These are phyloP conservation scores for Litoditis marina DNA, from an alignment of 2,888 invertebrate genomes.

Conservation along the genomic window DNA sequence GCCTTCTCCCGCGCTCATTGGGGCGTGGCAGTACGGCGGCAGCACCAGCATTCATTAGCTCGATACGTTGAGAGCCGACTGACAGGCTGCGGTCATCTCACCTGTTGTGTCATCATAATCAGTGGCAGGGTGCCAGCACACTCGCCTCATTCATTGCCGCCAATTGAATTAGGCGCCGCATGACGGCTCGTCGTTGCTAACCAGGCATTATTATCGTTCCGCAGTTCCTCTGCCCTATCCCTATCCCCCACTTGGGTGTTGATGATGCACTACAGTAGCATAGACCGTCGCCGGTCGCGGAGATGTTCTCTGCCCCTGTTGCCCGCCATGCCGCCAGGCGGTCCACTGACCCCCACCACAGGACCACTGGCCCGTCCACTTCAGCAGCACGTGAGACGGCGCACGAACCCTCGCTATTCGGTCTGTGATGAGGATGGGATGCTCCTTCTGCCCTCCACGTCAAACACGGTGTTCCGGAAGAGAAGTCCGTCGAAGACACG, in stretches of 20 bases:
- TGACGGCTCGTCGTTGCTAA: constrained; percentile 1
- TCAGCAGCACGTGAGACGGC: constrained; percentile 15
- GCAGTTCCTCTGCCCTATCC: neutral
- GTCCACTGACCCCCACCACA: constrained; percentile 5
- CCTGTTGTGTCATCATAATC: too few species aligned
- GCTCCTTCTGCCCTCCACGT: neutral
- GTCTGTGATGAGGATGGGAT: constrained; percentile 10
- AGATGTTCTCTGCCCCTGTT: constrained; percentile 28
- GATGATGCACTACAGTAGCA: neutral
- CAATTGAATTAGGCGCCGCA: too few species aligned
- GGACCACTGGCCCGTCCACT: constrained; percentile 20
- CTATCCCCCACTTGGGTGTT: neutral
- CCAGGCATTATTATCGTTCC: neutral
- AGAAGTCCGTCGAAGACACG: constrained; percentile 12
- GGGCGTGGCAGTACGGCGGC: constrained; percentile 6
- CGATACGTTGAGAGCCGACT: neutral
- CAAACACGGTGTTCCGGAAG: neutral
- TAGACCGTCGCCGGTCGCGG: constrained; percentile 19
- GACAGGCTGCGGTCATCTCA: neutral
- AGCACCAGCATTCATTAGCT: constrained; percentile 4
- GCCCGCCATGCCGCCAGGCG: constrained; percentile 13
- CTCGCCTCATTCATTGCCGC: neutral
- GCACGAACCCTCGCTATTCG: constrained; percentile 13
- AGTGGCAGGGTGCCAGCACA: too few species aligned
- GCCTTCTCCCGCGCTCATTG: constrained; percentile 8